Evolutionary conservation across 2,113 vertebrate species (phyloP), one percentile per base, ranked within the genome.

Genomic region (Austrofundulus limnaeus): DNA sequence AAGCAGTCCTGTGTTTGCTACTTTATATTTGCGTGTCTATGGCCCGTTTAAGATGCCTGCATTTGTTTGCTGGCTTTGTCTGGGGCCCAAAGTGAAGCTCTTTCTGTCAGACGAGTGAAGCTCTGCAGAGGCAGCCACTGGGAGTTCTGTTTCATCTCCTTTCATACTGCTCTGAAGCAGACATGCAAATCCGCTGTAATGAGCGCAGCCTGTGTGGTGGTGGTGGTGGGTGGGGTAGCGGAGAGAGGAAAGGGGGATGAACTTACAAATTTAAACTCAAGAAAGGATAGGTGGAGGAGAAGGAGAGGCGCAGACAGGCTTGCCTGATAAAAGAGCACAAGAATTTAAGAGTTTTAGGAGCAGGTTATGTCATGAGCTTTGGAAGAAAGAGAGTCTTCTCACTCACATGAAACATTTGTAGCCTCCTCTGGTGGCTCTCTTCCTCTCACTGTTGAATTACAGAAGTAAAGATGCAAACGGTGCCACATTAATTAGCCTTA

Each of bases 171-270:
- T 85, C 80, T 74, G 75, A 81, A 88, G 86, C 89, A 91, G 87
- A 92, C 90, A 90, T 92, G 89, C 90, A 91, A 92, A 91, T 92
- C 88, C 57, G 71, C 81, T 77, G 77, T 90, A 90, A 91, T 87
- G 90, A 91, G 89, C 52, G 70, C 82, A 83, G 78, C 57, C 74
- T 78, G 77, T 77, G 85, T 70, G 73, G 57, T 81, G 72, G 64
- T 58, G 70, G 59, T 54, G 21, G 65, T 24, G 54, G 43, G 52
- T 34, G 34, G 59, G 17, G 52, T 19, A 14, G 59, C 10, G 10
- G 46, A 42, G 59, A 0, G 11, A 42, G 31, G 31, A 48, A 42
- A 43, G 34, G 58, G 73, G 80, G 81, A 50, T 72, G 78, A 61
- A 74, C 69, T 81, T 56, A 72, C 63, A 76, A 87, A 83, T 91